Evolutionary conservation across 30 jellyfish, hydroid and myxozoan species (phyloP).

Genomic region (Mastigias papua): DNA sequence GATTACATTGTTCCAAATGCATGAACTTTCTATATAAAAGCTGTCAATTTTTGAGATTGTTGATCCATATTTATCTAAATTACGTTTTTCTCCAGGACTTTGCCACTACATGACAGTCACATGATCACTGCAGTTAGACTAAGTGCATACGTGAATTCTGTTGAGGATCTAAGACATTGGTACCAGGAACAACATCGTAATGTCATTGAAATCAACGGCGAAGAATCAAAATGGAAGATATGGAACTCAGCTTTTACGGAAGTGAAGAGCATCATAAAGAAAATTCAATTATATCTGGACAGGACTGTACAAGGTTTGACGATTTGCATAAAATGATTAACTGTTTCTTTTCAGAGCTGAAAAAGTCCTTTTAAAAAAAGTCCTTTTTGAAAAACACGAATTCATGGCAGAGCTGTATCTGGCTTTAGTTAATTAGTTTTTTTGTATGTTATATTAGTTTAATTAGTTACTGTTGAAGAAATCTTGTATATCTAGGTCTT

Average conservation of each 20-base stretch:
- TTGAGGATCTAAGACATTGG: slow-evolving; percentile 62
- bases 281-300: slow-evolving; percentile 76
- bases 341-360: too few relatives aligned
- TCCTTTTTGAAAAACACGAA: neutral
- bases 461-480: too few relatives aligned
- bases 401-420: too few relatives aligned
- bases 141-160: slow-evolving; percentile 67
- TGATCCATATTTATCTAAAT: too few relatives aligned
- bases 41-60: too few relatives aligned
- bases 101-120: slow-evolving; percentile 94
- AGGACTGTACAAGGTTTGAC: slow-evolving; percentile 71
- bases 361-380: neutral
- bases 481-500: too few relatives aligned
- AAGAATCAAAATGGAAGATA: slow-evolving; percentile 91
- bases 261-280: slow-evolving; percentile 48
- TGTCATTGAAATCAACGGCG: slow-evolving; percentile 76
- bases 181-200: slow-evolving; percentile 83
- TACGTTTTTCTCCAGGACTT: slow-evolving; percentile 54
- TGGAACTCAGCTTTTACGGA: slow-evolving; percentile 72
- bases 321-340: too few relatives aligned
- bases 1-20: too few relatives aligned
- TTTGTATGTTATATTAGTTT: too few relatives aligned
- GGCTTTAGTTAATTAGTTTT: too few relatives aligned
- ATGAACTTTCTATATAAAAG: too few relatives aligned
- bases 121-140: slow-evolving; percentile 81